These are phyloP conservation scores for Piaya cayana DNA, from an alignment of 2,113 vertebrate species.

Conservation along the genomic window DNA sequence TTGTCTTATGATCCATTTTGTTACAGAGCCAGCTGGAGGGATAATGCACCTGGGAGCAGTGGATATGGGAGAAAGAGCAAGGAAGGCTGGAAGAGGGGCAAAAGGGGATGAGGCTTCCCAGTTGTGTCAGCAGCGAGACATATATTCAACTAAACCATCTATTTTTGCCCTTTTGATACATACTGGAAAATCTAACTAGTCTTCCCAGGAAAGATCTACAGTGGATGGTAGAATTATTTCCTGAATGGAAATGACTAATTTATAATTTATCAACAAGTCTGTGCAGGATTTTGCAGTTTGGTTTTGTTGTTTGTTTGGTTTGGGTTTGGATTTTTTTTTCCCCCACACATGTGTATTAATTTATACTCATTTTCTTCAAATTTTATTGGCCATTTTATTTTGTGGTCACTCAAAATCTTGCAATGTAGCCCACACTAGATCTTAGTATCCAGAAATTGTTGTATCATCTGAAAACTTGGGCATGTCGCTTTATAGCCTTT, in stretches of 20 bases:
- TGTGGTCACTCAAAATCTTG: rapidly evolving
- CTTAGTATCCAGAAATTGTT: not conserved
- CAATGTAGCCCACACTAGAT: not conserved
- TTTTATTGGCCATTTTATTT: not conserved
- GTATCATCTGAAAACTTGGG: not conserved
- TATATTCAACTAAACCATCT: not conserved
- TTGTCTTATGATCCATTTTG: not conserved
- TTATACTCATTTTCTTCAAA: not conserved
- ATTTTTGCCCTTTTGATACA: not conserved
- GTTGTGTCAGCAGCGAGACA: not conserved
- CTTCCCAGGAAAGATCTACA: not conserved
- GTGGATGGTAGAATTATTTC: not conserved
- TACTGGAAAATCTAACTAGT: not conserved
- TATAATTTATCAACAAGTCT: not conserved
- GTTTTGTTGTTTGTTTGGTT: rapidly evolving
- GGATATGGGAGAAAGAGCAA: not conserved
- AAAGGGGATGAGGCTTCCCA: not conserved
- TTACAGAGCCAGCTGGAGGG: rapidly evolving
- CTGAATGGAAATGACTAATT: not conserved
- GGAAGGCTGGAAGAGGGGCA: not conserved
- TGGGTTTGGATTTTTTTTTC: not conserved
- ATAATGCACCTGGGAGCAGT: not conserved
- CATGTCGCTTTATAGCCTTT: not conserved
- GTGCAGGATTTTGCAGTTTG: not conserved
- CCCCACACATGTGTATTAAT: not conserved